A percentile compares a stretch with the other conserved stretches of the same genome.
Evolutionary conservation across 2,888 invertebrate species (phyloP).

Genomic region (Lepetodrilus schrolli): DNA sequence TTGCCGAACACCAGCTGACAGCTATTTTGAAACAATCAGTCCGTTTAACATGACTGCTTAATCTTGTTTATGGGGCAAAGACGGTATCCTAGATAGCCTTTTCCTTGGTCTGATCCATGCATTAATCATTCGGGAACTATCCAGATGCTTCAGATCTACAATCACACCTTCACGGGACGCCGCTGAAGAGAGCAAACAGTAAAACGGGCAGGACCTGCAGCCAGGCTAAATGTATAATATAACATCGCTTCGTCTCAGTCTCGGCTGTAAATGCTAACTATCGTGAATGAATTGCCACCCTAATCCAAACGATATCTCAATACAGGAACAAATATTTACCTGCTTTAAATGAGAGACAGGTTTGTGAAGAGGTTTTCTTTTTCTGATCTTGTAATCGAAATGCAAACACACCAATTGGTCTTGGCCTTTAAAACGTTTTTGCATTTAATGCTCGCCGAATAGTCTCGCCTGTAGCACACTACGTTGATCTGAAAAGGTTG

Average conservation of each 20-base stretch:
- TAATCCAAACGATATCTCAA: not conserved
- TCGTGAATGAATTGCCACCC: slow-evolving; percentile 15
- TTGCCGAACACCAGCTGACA: not conserved
- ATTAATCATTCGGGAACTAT: slow-evolving; percentile 6
- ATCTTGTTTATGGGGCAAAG: slow-evolving; percentile 17
- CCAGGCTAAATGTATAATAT: too few relatives aligned
- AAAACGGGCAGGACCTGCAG: too few relatives aligned
- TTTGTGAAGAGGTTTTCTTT: not conserved
- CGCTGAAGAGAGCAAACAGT: too few relatives aligned
- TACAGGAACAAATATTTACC: slow-evolving; percentile 6
- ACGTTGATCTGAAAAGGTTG: too few relatives aligned
- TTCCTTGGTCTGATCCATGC: not conserved
- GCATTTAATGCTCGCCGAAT: too few relatives aligned
- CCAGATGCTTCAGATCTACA: not conserved
- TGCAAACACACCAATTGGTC: slow-evolving; percentile 11
- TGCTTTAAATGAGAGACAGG: not conserved
- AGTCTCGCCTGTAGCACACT: too few relatives aligned
- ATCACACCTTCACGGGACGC: too few relatives aligned
- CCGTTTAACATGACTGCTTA: slow-evolving; percentile 16
- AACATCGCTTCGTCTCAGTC: not conserved
- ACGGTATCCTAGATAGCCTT: slow-evolving; percentile 13
- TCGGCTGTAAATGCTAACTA: not conserved
- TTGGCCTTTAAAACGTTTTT: not conserved
- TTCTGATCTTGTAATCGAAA: slow-evolving; percentile 15
- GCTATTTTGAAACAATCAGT: slow-evolving; percentile 22